Percentiles rank a stretch among this genome's conserved stretches.
phyloP scores from a whole-genome alignment of 2,797 vertebrate species.

The Vultur gryphus region DNA sequence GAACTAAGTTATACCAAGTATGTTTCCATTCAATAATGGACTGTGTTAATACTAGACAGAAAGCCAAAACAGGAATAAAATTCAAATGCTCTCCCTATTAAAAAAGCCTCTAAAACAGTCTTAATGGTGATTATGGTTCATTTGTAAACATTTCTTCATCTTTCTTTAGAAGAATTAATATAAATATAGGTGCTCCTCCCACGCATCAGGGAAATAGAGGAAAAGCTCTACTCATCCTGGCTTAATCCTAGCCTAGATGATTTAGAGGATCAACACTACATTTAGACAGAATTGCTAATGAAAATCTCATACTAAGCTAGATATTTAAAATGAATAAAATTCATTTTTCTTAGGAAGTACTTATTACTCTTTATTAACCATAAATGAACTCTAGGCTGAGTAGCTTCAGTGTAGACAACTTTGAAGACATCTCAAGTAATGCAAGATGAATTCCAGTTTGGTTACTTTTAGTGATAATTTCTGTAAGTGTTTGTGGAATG shows the following conservation, averaged over 20 bases:
- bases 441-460: neutral
- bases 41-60: neutral
- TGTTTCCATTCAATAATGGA: neutral
- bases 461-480: neutral
- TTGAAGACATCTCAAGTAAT: neutral
- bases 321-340: neutral
- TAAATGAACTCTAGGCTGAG: neutral
- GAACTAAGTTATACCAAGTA: neutral
- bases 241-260: neutral
- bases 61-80: neutral
- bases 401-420: neutral
- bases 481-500: neutral
- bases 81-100: neutral
- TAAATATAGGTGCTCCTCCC: neutral
- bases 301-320: neutral
- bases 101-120: neutral
- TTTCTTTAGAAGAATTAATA: neutral
- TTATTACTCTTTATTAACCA: neutral
- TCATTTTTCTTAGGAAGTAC: neutral
- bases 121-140: neutral
- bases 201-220: neutral
- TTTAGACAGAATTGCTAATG: neutral
- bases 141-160: neutral
- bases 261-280: neutral
- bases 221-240: neutral